A percentile compares a stretch with the other conserved stretches of the same genome.
phyloP scores from a whole-genome alignment of 2,113 vertebrate species.

The Lampris megalopsis region DNA sequence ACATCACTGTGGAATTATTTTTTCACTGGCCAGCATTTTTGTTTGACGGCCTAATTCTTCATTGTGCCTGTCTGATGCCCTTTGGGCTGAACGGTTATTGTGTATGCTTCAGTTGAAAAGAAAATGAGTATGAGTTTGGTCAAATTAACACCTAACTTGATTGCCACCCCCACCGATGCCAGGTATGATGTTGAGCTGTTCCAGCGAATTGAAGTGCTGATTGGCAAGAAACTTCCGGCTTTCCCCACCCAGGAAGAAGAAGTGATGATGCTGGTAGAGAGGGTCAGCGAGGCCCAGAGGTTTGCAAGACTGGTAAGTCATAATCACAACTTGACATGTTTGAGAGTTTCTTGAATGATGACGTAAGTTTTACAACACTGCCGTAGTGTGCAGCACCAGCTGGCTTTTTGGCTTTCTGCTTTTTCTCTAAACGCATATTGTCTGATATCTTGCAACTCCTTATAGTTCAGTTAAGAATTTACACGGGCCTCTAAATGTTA shows the following conservation, averaged over 20 bases:
- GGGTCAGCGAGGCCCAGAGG: conserved; percentile 95
- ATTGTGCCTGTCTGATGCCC: not conserved
- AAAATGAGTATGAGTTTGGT: not conserved
- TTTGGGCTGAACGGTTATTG: not conserved
- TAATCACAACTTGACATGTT: not conserved
- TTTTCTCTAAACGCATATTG: too few relatives aligned
- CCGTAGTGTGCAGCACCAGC: too few relatives aligned
- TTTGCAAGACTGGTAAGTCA: conserved; percentile 90
- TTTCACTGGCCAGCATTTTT: not conserved
- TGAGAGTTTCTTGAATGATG: not conserved
- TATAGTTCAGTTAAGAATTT: not conserved
- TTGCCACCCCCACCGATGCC: not conserved
- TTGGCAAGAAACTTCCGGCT: conserved; percentile 95
- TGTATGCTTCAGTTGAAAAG: not conserved
- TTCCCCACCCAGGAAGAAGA: conserved; percentile 97
- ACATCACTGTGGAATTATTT: not conserved
- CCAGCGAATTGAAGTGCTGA: conserved; percentile 95
- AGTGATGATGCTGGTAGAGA: conserved; percentile 97
- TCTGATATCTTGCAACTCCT: not conserved
- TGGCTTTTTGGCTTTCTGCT: too few relatives aligned
- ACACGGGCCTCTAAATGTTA: too few relatives aligned
- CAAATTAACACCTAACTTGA: not conserved
- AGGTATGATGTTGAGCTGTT: conserved; percentile 99
- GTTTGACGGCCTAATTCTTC: not conserved
- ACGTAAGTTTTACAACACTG: not conserved